phyloP scores from a whole-genome alignment of 1,140 invertebrate species.

The Drosophila suzukii region DNA sequence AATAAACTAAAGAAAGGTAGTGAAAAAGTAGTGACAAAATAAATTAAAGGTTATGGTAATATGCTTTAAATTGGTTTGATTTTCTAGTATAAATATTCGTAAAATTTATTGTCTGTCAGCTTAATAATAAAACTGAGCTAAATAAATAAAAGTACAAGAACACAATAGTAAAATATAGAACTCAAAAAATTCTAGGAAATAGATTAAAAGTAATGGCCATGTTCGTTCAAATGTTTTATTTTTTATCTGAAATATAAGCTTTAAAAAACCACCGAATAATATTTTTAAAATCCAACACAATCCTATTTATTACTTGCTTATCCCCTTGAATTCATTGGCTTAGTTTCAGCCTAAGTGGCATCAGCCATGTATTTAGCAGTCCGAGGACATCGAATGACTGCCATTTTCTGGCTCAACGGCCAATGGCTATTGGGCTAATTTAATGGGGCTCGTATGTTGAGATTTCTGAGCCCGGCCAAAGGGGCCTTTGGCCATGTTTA shows the following conservation, averaged over 20 bases:
- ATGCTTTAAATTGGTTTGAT: background rate
- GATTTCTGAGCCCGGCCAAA: constrained; percentile 43
- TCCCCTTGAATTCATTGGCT: background rate
- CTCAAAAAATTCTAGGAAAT: too few species aligned
- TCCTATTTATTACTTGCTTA: background rate
- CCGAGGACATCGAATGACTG: background rate
- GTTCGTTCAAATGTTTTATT: too few species aligned
- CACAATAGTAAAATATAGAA: too few species aligned
- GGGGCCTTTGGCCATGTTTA: constrained; percentile 48
- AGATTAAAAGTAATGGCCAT: too few species aligned
- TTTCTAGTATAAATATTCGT: too few species aligned
- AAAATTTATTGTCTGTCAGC: too few species aligned
- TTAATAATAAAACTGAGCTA: too few species aligned
- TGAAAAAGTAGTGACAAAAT: too few species aligned
- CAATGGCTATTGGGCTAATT: constrained; percentile 54
- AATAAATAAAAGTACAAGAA: too few species aligned
- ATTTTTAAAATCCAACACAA: background rate
- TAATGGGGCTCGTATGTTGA: constrained; percentile 40
- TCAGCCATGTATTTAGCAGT: constrained; percentile 7
- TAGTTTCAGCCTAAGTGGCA: background rate
- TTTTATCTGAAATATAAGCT: too few species aligned
- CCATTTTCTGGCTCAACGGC: constrained; percentile 39
- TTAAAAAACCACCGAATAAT: background rate
- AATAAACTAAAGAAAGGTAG: too few species aligned
- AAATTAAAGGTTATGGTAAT: background rate